Base-by-base conservation (phyloP, 2,888 invertebrate species). In the Alentia gelatinosa region DNA sequence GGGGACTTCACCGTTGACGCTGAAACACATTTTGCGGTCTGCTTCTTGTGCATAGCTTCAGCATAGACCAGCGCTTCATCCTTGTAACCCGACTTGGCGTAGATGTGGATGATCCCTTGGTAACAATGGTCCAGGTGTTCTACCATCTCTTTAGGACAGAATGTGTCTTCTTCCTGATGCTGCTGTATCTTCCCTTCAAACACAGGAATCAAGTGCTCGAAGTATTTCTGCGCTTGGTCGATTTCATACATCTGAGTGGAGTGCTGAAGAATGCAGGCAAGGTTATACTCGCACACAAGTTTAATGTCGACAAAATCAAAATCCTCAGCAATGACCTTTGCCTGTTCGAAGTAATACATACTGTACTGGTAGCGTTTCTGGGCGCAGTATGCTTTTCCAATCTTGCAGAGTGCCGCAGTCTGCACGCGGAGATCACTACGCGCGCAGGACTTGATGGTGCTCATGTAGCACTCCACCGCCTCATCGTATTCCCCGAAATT, bases 61-160 rank as follows among this genome's bases (percentile, higher is more conserved):
- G 95, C 94, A 92, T 94, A 95, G 91, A 94, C 94, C 63, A 95
- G 91, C 92, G 94, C 94, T 40, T 94, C 94, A 23, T 95, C 94
- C 50, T 94, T 94, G 90, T 94, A 93, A 30, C 94, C 94, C 9
- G 94, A 92, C 88, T 94, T 94, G 33, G 93, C 92, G 19, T 94
- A 92, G 5, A 95, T 94, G 42, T 92, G 93, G 91, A 95, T 95
- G 68, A 95, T 94, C 0, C 95, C 92, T 90, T 94, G 94, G 90
- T 95, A 95, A 90, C 95, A 95, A 56, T 95, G 93, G 3, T 91
- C 89, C 26, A 95, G 92, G 91, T 95, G 94, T 4, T 92, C 91
- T 40, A 93, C 79, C 89, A 95, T 94, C 56, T 95, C 94, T 19
- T 91, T 90, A 0, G 94, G 94, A 90, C 95, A 95, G 84, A 93